phyloP scores from a whole-genome alignment of 2,888 invertebrate genomes.

The Melanostoma scalare region DNA sequence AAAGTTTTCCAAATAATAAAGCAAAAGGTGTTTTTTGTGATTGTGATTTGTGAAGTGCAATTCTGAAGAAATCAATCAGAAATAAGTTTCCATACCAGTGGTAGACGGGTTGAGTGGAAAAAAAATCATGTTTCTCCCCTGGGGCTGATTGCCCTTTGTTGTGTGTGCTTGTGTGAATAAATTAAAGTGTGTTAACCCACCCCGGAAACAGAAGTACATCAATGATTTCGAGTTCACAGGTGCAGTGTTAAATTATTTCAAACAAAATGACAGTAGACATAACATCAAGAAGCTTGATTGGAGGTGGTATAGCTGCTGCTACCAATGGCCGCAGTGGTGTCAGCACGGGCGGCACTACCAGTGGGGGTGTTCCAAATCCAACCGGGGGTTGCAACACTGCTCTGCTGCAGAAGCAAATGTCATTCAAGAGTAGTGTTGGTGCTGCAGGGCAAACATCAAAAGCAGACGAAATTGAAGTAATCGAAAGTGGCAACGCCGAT shows the following conservation, averaged over 20 bases:
- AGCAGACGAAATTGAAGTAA: conserved; percentile 80
- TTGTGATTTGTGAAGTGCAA: background rate
- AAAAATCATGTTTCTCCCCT: conserved; percentile 34
- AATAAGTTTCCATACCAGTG: conserved; percentile 10
- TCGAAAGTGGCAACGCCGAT: conserved; percentile 79
- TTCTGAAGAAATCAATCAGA: background rate
- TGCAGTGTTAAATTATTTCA: background rate
- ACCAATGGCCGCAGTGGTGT: conserved; percentile 73
- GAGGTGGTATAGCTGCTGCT: conserved; percentile 61
- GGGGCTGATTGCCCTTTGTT: conserved; percentile 32
- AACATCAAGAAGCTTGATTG: conserved; percentile 65
- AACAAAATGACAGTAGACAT: conserved; percentile 68
- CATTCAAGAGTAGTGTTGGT: conserved; percentile 80
- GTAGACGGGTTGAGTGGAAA: conserved; percentile 26
- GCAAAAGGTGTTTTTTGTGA: background rate
- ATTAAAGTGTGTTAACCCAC: conserved; percentile 28
- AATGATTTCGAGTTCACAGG: conserved; percentile 43
- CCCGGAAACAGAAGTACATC: conserved; percentile 34
- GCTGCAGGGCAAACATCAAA: conserved; percentile 78
- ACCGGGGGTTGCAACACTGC: conserved; percentile 79
- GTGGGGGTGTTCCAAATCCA: conserved; percentile 81
- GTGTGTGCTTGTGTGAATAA: conserved; percentile 26
- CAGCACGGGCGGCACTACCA: conserved; percentile 74
- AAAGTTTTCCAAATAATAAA: conserved; percentile 1
- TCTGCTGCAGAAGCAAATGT: conserved; percentile 80